Conservation (phyloP, 2,113 vertebrate genomes). For the Patagioenas fasciata region DNA sequence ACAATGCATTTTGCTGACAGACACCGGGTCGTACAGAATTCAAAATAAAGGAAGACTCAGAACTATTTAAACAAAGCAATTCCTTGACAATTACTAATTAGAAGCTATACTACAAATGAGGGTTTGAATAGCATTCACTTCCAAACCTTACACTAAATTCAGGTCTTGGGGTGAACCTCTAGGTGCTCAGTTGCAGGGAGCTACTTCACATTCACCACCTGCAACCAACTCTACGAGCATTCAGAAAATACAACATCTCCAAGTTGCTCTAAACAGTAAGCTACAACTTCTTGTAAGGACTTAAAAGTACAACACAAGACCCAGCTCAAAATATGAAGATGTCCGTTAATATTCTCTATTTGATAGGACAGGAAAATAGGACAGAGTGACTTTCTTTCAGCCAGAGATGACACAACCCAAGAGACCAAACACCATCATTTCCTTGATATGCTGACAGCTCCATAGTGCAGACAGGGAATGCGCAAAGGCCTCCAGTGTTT, state of each 20-base stretch:
- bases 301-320: neutral
- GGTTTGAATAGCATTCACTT: fast-evolving
- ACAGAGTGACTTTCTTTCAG: neutral
- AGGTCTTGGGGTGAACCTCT: neutral
- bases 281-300: neutral
- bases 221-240: neutral
- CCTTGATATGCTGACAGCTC: neutral
- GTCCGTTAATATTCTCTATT: neutral
- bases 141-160: neutral
- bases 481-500: neutral
- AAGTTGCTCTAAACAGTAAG: neutral
- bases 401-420: neutral
- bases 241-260: neutral
- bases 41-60: neutral
- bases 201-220: neutral
- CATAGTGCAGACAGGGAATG: neutral
- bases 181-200: neutral
- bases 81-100: neutral
- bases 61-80: neutral
- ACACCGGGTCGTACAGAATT: fast-evolving
- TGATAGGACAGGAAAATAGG: neutral
- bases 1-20: neutral
- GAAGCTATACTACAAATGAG: neutral
- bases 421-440: neutral
- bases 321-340: neutral